Evolutionary conservation across 1,140 invertebrate genomes (phyloP).

Genomic region (Paramacrobiotus metropolitanus): DNA sequence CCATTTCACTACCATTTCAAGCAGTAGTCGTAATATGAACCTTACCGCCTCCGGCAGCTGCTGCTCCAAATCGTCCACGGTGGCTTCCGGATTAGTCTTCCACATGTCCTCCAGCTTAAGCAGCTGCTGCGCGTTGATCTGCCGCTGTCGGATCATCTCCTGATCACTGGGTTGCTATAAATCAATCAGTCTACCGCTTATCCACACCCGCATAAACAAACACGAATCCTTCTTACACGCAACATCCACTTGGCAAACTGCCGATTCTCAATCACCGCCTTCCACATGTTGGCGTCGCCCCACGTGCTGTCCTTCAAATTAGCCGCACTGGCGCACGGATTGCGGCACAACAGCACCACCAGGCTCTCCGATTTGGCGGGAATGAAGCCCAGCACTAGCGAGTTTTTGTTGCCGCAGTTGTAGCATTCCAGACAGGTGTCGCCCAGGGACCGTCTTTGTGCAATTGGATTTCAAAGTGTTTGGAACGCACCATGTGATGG

Average conservation of each 20-base stretch:
- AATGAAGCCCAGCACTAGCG: conserved; percentile 94
- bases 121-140: conserved; percentile 87
- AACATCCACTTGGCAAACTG: conserved; percentile 6
- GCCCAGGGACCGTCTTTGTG: conserved; percentile 91
- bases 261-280: conserved; percentile 4
- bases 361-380: conserved; percentile 97
- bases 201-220: neutral
- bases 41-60: conserved; percentile 92
- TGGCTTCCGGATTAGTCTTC: conserved; percentile 82
- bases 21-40: too few relatives aligned
- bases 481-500: conserved; percentile 88
- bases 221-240: neutral
- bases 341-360: conserved; percentile 86
- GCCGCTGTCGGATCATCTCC: conserved; percentile 74
- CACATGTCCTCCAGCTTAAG: conserved; percentile 93
- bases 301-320: conserved; percentile 96
- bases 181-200: neutral
- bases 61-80: conserved; percentile 88
- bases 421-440: conserved; percentile 97
- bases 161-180: conserved; percentile 41
- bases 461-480: conserved; percentile 93
- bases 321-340: conserved; percentile 88
- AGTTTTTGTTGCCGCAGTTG: conserved; percentile 86
- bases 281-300: conserved; percentile 15
- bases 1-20: too few relatives aligned